Conservation (phyloP, 2,797 vertebrate species). For the Luscinia luscinia region DNA sequence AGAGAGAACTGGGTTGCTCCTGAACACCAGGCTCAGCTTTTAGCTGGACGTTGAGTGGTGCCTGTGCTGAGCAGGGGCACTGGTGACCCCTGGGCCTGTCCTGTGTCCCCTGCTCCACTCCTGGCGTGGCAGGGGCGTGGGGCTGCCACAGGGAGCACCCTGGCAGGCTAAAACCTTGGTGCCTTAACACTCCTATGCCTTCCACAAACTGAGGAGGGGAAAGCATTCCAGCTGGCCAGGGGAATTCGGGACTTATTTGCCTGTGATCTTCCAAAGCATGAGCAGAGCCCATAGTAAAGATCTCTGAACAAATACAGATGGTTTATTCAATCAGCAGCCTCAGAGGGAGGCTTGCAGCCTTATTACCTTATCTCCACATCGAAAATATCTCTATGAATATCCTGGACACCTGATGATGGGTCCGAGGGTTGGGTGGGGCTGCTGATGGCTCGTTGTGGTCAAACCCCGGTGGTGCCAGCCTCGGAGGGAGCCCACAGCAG, state of each 20-base stretch:
- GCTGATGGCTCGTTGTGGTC: accelerated
- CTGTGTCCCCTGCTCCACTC: background rate
- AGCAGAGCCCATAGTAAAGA: background rate
- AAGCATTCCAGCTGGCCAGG: background rate
- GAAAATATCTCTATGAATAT: background rate
- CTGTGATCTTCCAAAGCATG: background rate
- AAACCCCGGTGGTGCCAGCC: accelerated
- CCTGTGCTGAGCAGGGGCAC: background rate
- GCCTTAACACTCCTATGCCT: background rate
- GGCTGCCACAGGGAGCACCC: background rate
- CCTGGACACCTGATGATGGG: background rate
- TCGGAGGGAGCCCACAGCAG: accelerated
- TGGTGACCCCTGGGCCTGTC: background rate
- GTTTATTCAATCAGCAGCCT: background rate
- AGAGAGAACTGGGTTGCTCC: background rate
- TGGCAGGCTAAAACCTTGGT: accelerated
- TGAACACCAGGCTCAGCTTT: background rate
- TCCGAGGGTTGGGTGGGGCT: accelerated
- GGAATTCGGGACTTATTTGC: background rate
- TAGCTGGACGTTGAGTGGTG: accelerated
- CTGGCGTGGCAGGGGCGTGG: no score
- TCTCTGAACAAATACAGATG: background rate
- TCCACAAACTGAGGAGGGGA: background rate
- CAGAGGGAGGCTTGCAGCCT: background rate
- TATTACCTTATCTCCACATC: background rate